Percentiles rank a stretch among this genome's conserved stretches.
These are phyloP conservation scores for Pomacea maculata DNA, from an alignment of 1,140 invertebrate genomes.

Conservation along the genomic window DNA sequence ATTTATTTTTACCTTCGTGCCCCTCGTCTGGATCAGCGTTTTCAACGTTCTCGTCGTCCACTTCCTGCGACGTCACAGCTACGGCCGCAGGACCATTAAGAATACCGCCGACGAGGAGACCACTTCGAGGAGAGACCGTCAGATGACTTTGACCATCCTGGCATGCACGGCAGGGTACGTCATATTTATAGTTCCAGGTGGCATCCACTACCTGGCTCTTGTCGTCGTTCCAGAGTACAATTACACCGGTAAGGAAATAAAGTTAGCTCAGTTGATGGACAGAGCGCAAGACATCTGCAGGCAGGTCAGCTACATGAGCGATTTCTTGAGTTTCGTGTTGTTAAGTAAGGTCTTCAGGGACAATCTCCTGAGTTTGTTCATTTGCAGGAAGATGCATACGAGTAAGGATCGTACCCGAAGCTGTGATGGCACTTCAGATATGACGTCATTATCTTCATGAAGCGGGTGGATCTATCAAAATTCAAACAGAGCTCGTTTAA, in stretches of 20 bases:
- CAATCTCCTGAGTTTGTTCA: too few relatives aligned
- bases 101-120: not conserved
- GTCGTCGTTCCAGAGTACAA: not conserved
- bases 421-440: too few relatives aligned
- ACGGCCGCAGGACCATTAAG: not conserved
- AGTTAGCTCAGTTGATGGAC: not conserved
- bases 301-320: conserved; percentile 2
- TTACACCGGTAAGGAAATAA: not conserved
- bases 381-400: too few relatives aligned
- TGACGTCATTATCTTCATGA: too few relatives aligned
- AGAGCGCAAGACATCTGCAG: not conserved
- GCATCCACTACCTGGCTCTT: not conserved
- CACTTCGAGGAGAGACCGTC: not conserved
- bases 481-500: too few relatives aligned
- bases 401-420: too few relatives aligned
- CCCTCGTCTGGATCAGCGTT: not conserved
- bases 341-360: not conserved
- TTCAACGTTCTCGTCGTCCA: not conserved
- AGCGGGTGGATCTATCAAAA: too few relatives aligned
- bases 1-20: not conserved
- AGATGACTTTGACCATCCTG: not conserved
- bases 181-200: not conserved
- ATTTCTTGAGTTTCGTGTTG: not conserved
- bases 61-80: not conserved
- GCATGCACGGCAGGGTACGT: not conserved